phyloP scores from a whole-genome alignment of 2,113 vertebrate genomes.

The Clarias magur region DNA sequence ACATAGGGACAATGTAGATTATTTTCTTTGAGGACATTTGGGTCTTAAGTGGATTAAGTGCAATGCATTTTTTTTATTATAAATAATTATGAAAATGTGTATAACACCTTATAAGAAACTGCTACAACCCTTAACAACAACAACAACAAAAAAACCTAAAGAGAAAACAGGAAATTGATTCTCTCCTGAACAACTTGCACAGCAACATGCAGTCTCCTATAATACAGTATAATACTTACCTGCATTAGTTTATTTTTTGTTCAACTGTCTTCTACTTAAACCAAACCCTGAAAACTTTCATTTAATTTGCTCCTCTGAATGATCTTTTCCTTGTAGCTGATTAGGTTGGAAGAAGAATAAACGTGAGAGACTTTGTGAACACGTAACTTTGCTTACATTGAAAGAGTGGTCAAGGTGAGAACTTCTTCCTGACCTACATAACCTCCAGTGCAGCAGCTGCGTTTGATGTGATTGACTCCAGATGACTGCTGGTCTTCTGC shows the following conservation, averaged over 20 bases:
- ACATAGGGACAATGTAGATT: too few species aligned
- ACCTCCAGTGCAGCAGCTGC: conserved; percentile 54
- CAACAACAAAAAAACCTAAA: not conserved
- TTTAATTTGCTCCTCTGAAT: not conserved
- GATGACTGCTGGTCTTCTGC: conserved; percentile 53
- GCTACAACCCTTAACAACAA: not conserved
- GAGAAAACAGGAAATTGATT: conserved; percentile 27
- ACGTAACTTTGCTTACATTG: conserved; percentile 1
- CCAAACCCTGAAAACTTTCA: not conserved
- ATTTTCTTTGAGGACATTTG: too few species aligned
- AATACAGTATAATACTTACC: conserved; percentile 1
- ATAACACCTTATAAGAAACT: not conserved
- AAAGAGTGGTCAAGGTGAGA: conserved; percentile 51
- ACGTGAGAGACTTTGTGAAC: not conserved
- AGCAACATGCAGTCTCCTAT: not conserved
- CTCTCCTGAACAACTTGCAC: not conserved
- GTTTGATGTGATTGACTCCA: conserved; percentile 40
- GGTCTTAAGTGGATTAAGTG: not conserved
- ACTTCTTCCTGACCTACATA: conserved; percentile 55
- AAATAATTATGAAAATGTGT: not conserved
- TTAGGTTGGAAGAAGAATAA: not conserved
- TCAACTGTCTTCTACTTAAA: not conserved
- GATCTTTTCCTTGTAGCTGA: not conserved
- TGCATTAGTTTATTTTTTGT: not conserved
- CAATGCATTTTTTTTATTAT: not conserved